Evolutionary conservation across 2,113 vertebrate species (phyloP).

Genomic region (Rhineura floridana): DNA sequence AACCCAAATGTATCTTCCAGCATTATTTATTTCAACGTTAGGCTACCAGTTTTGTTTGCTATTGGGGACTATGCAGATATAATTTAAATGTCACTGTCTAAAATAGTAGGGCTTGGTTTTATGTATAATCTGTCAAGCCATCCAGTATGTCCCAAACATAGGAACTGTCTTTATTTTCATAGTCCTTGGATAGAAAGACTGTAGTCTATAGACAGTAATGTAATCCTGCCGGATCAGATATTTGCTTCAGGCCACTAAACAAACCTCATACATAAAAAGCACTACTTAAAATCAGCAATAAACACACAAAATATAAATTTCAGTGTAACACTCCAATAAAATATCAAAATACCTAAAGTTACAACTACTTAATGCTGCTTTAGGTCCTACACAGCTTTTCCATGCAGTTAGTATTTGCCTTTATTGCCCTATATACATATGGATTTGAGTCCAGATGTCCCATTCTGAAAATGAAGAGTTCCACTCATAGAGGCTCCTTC

Average conservation of each 20-base stretch:
- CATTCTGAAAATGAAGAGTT: not conserved
- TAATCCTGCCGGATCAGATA: not conserved
- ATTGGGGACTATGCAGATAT: not conserved
- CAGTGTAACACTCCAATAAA: not conserved
- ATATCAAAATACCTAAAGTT: not conserved
- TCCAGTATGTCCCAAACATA: not conserved
- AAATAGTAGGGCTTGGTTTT: not conserved
- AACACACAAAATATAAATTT: not conserved
- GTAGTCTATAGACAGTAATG: not conserved
- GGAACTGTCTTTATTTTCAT: not conserved
- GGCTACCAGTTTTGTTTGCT: not conserved
- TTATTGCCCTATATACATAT: not conserved
- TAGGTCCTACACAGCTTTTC: not conserved
- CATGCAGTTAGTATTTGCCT: not conserved
- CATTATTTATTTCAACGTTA: not conserved
- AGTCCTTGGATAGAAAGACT: not conserved
- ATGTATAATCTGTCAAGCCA: not conserved
- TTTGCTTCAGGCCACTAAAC: not conserved
- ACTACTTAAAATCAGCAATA: constrained; percentile 9
- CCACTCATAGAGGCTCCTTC: not conserved
- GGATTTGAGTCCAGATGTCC: not conserved
- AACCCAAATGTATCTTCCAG: not conserved
- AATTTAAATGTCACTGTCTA: not conserved
- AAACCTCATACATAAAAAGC: not conserved
- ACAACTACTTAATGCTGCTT: not conserved